A percentile compares a stretch with the other conserved stretches of the same genome.
Conservation (phyloP, 2,888 invertebrate species). For the Callyntrura sp. region DNA sequence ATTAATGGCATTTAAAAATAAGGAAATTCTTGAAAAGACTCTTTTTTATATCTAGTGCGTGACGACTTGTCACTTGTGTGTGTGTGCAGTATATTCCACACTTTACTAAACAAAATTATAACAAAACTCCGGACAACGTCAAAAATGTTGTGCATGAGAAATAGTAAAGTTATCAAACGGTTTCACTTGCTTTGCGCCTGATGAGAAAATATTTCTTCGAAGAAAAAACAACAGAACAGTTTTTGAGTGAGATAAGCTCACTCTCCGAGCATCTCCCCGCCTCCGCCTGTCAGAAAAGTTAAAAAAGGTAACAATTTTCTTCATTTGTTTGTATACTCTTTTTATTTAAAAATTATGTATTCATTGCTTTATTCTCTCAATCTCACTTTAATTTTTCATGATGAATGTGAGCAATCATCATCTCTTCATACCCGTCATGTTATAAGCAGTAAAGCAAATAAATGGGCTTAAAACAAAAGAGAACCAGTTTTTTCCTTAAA, state of each 20-base stretch:
- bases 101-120: neutral
- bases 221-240: neutral
- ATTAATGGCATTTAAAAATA: neutral
- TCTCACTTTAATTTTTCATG: conserved; percentile 13
- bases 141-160: conserved; percentile 61
- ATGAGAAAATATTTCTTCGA: neutral
- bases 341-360: conserved; percentile 23
- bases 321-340: conserved; percentile 7
- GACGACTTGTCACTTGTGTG: neutral
- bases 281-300: conserved; percentile 43
- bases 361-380: conserved; percentile 34
- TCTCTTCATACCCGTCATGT: conserved; percentile 12
- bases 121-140: conserved; percentile 20
- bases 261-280: neutral
- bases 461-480: conserved; percentile 55
- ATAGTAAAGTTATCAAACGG: conserved; percentile 6
- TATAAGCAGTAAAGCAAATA: conserved; percentile 55
- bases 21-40: conserved; percentile 24
- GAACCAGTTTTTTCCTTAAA: conserved; percentile 64
- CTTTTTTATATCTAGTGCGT: conserved; percentile 15
- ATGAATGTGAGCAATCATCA: conserved; percentile 8
- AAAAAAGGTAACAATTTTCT: conserved; percentile 65
- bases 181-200: neutral
- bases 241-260: conserved; percentile 41
- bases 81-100: no score